Evolutionary conservation across 1,140 invertebrate species (phyloP).

Genomic region (Trichomalopsis sarcophagae): DNA sequence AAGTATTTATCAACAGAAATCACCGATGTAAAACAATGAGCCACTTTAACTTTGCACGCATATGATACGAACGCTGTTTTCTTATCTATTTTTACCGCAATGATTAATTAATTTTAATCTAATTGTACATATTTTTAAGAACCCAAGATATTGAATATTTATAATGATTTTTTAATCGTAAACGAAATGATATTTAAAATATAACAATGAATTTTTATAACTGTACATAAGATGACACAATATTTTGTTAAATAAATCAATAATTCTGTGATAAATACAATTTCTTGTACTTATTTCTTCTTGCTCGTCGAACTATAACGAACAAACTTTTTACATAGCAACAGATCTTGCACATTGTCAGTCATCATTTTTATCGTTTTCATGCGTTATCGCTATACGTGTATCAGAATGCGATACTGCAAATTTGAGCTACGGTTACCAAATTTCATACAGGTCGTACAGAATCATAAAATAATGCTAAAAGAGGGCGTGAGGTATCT

Average conservation of each 20-base stretch:
- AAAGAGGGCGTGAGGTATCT: neutral
- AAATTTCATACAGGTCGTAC: too few species aligned
- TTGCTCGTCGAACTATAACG: neutral
- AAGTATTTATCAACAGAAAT: neutral
- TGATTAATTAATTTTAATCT: constrained; percentile 29
- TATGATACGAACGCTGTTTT: constrained; percentile 5
- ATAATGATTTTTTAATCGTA: constrained; percentile 24
- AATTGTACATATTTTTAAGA: constrained; percentile 23
- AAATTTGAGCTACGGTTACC: neutral
- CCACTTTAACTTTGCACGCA: neutral
- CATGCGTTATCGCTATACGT: neutral
- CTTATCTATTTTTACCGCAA: constrained; percentile 28
- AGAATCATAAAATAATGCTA: neutral
- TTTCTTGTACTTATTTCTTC: neutral
- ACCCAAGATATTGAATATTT: constrained; percentile 21
- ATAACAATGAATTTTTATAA: constrained; percentile 36
- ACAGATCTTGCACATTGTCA: neutral
- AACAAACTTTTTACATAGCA: too few species aligned
- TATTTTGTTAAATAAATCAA: constrained; percentile 65
- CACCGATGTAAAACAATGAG: neutral
- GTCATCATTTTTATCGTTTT: neutral
- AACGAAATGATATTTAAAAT: constrained; percentile 35
- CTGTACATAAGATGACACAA: constrained; percentile 62
- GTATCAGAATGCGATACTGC: neutral
- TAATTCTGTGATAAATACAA: constrained; percentile 59